Percentiles rank a stretch among this genome's conserved stretches.
phyloP scores from a whole-genome alignment of 2,797 vertebrate genomes.

The Schizopygopsis pylzovi region DNA sequence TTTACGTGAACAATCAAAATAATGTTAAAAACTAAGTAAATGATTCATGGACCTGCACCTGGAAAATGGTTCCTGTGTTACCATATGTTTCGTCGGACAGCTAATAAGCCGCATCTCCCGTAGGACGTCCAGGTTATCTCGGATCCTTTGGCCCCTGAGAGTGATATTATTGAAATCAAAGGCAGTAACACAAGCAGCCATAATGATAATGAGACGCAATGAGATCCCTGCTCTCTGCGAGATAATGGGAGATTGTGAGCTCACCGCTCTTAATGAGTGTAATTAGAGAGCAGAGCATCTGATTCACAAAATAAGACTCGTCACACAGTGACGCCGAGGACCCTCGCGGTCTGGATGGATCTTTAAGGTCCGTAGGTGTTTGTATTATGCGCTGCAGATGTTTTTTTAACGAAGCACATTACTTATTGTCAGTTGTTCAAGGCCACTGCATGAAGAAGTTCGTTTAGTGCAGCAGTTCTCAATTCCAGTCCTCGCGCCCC shows the following conservation, averaged over 20 bases:
- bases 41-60: not conserved
- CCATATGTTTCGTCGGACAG: not conserved
- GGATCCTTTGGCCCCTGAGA: conserved; percentile 4
- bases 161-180: conserved; percentile 30
- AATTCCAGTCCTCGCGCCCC: too few species aligned
- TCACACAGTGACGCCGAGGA: not conserved
- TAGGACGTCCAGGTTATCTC: conserved; percentile 29
- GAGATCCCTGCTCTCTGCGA: conserved; percentile 11
- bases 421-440: not conserved
- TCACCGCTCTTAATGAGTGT: conserved; percentile 46
- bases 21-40: not conserved
- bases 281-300: conserved; percentile 27
- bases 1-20: not conserved
- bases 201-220: conserved; percentile 42
- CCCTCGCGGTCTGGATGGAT: not conserved
- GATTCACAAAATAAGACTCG: conserved; percentile 8
- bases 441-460: not conserved
- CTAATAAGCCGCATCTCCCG: not conserved
- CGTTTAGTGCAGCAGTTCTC: not conserved
- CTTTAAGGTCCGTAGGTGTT: not conserved
- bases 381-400: conserved; percentile 8
- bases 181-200: conserved; percentile 36
- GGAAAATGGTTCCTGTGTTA: not conserved
- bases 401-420: not conserved
- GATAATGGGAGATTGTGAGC: conserved; percentile 25